Evolutionary conservation across 2,113 vertebrate species (phyloP).

Genomic region (Microcebus tavaratra): DNA sequence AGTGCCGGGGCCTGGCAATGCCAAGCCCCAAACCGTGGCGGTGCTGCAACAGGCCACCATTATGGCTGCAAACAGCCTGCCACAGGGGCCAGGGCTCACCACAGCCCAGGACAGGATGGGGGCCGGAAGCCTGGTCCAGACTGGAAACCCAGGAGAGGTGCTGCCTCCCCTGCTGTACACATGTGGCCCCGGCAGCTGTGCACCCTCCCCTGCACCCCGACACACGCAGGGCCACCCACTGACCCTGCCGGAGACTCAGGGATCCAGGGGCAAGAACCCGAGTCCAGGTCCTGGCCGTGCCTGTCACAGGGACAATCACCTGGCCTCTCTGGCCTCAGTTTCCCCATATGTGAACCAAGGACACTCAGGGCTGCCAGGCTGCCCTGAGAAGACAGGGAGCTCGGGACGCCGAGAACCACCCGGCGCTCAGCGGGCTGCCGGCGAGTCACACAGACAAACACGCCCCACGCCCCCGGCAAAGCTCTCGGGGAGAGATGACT

Average conservation of each 20-base stretch:
- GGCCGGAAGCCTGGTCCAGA: not conserved
- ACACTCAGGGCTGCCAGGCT: not conserved
- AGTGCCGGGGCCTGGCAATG: not conserved
- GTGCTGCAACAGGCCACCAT: accelerated
- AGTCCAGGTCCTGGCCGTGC: accelerated
- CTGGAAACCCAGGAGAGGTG: not conserved
- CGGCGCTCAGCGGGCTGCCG: accelerated
- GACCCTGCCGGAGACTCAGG: accelerated
- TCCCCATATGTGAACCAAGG: not conserved
- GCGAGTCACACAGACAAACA: accelerated
- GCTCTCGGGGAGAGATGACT: not conserved
- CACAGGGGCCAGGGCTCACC: not conserved
- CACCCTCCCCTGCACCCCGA: accelerated
- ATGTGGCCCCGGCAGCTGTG: not conserved
- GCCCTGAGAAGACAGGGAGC: not conserved
- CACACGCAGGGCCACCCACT: accelerated
- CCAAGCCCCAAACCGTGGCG: not conserved
- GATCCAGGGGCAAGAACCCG: accelerated
- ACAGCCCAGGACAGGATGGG: not conserved
- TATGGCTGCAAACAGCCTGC: not conserved
- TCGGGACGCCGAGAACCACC: accelerated
- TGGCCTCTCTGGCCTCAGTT: not conserved
- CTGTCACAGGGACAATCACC: not conserved
- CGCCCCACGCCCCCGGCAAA: not conserved
- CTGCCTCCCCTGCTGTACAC: not conserved